Conservation (phyloP, 53 echinoderm and acorn worm genomes). For the Arbacia lixula region DNA sequence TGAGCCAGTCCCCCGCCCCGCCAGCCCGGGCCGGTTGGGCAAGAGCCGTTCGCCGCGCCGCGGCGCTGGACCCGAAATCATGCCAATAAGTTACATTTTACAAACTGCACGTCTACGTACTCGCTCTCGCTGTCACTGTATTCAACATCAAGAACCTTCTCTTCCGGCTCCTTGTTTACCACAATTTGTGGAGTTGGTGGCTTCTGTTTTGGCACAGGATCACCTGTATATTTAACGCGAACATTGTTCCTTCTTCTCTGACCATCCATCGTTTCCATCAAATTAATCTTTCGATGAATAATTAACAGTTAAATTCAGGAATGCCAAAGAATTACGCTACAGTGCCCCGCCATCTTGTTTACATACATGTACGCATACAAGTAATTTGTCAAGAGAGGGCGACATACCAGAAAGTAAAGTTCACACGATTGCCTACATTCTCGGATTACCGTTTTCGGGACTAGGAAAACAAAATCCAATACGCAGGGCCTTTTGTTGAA, state of each 20-base stretch:
- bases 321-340: not conserved
- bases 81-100: no score
- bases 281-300: not conserved
- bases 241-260: conserved; percentile 5
- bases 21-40: no score
- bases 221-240: conserved; percentile 26
- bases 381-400: conserved; percentile 24
- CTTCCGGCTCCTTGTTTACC: conserved; percentile 18
- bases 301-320: not conserved
- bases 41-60: no score
- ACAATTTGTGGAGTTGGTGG: conserved; percentile 37
- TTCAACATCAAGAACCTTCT: not conserved
- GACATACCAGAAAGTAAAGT: conserved; percentile 19
- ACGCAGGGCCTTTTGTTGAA: no score
- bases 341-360: conserved; percentile 29
- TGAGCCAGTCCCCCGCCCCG: no score
- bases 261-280: conserved; percentile 16
- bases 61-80: no score
- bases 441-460: no score
- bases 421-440: no score
- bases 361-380: not conserved
- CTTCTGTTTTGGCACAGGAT: not conserved
- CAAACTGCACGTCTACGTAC: no score
- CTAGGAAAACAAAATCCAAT: no score
- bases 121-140: conserved; percentile 19